phyloP scores from a whole-genome alignment of 1,140 invertebrate genomes.

The Ceratina calcarata region DNA sequence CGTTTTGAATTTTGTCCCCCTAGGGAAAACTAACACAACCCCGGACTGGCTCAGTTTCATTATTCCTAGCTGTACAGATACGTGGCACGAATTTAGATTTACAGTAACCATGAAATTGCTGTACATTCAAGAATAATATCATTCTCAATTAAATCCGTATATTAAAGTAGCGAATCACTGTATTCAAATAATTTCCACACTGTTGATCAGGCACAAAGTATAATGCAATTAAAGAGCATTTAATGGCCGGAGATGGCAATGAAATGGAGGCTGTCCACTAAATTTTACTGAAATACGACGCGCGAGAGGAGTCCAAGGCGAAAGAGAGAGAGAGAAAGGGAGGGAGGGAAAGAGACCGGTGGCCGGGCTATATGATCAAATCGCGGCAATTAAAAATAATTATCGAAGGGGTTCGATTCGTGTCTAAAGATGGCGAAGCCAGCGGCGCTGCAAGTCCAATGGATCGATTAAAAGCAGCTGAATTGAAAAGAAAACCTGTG shows the following conservation, averaged over 20 bases:
- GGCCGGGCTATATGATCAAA: conserved; percentile 3
- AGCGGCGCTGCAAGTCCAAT: conserved; percentile 12
- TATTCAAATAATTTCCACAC: no score
- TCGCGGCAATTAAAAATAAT: conserved; percentile 47
- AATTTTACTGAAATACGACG: neutral
- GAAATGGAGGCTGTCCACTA: neutral
- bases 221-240: neutral
- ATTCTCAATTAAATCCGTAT: neutral
- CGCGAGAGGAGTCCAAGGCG: neutral
- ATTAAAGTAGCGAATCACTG: neutral
- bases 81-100: neutral
- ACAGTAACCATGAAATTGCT: no score
- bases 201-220: neutral
- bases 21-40: no score
- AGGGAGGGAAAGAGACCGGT: neutral
- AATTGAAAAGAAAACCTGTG: conserved; percentile 45
- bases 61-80: no score
- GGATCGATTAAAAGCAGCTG: conserved; percentile 39
- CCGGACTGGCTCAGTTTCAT: no score
- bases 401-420: conserved; percentile 20
- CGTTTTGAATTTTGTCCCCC: no score
- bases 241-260: neutral
- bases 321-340: neutral
- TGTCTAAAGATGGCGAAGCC: conserved; percentile 37
- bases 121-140: no score